Evolutionary conservation across 2,888 invertebrate species (phyloP).

Genomic region (Reticulitermes lucifugus): DNA sequence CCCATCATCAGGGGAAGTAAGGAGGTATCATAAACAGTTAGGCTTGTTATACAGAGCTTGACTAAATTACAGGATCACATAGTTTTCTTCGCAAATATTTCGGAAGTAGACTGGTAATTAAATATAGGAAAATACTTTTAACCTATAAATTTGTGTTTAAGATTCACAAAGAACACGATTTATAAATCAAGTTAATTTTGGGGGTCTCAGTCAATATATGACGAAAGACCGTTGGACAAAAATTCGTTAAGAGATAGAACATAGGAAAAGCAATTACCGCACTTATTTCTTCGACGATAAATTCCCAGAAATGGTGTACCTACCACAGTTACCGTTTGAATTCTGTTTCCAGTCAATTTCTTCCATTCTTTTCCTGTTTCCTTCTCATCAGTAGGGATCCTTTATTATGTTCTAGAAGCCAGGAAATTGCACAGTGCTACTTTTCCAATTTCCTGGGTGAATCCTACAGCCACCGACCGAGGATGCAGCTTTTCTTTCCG

Average conservation of each 20-base stretch:
- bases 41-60: too few relatives aligned
- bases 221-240: background rate
- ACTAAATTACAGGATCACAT: too few relatives aligned
- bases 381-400: constrained; percentile 36
- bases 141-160: too few relatives aligned
- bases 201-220: background rate
- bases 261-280: background rate
- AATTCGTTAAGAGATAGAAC: background rate
- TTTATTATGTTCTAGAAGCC: constrained; percentile 30
- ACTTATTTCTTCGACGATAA: background rate
- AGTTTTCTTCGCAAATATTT: too few relatives aligned
- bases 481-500: constrained; percentile 29
- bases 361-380: constrained; percentile 31
- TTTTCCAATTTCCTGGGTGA: constrained; percentile 42
- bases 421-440: constrained; percentile 42
- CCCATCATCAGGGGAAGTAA: too few relatives aligned
- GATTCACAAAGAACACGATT: too few relatives aligned
- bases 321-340: background rate
- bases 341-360: constrained; percentile 34
- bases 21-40: too few relatives aligned
- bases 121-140: too few relatives aligned
- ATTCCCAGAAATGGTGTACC: constrained; percentile 17
- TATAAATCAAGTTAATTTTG: too few relatives aligned
- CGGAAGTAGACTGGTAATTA: too few relatives aligned
- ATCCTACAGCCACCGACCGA: background rate